A percentile compares a stretch with the other conserved stretches of the same genome.
Evolutionary conservation across 2,888 invertebrate species (phyloP).

Genomic region (Neria commutata): DNA sequence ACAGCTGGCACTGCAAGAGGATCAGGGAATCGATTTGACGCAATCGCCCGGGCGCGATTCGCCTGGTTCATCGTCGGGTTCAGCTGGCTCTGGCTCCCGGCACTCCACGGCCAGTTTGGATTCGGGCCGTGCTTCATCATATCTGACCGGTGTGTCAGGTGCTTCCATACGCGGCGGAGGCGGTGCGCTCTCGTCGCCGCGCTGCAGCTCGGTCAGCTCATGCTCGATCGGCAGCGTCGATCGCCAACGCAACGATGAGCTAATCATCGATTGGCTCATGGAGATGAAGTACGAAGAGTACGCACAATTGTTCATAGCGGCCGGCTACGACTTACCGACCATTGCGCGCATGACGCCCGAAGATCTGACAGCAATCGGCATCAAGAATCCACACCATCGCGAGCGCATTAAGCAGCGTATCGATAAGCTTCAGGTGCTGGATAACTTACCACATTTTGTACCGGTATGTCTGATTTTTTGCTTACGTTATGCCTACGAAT

Average conservation of each 20-base stretch:
- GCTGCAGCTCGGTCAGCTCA: conserved; percentile 76
- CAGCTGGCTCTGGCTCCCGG: conserved; percentile 84
- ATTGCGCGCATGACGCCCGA: conserved; percentile 99
- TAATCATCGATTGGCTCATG: conserved; percentile 92
- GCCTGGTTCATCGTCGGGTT: conserved; percentile 86
- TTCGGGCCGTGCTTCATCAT: conserved; percentile 88
- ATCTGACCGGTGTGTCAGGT: conserved; percentile 64
- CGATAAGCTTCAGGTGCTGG: conserved; percentile 89
- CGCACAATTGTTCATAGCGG: conserved; percentile 88
- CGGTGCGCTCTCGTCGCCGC: conserved; percentile 67
- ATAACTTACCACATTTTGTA: conserved; percentile 93
- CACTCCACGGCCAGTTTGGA: conserved; percentile 87
- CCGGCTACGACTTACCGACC: conserved; percentile 97
- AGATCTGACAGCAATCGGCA: conserved; percentile 85
- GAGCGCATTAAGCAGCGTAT: conserved; percentile 96
- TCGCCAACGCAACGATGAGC: conserved; percentile 82
- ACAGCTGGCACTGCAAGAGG: conserved; percentile 81
- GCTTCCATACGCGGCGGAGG: conserved; percentile 58
- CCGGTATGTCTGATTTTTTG: conserved; percentile 79
- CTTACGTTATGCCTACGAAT: not conserved
- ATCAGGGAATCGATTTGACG: conserved; percentile 87
- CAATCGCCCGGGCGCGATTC: conserved; percentile 94
- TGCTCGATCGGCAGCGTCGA: conserved; percentile 81
- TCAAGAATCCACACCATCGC: conserved; percentile 96
- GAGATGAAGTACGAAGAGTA: conserved; percentile 95